Conservation (phyloP, 2,113 vertebrate species). For the Oncorhynchus masou region DNA sequence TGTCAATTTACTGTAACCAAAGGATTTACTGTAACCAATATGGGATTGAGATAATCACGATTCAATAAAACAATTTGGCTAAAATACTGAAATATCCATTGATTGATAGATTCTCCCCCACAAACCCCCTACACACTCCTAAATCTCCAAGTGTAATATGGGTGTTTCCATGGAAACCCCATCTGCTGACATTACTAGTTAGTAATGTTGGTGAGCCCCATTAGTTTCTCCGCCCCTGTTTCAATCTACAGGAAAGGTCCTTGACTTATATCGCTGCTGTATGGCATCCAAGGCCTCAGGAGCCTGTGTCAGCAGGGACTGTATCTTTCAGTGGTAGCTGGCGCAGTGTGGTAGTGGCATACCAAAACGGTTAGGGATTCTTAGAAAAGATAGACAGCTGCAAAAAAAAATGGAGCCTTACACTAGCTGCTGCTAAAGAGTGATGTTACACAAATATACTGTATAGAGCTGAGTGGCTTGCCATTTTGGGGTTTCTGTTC, state of each 20-base stretch:
- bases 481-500: too few relatives aligned
- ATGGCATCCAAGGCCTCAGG: slow-evolving; percentile 4
- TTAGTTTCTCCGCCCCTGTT: slow-evolving; percentile 32
- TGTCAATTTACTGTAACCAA: neutral
- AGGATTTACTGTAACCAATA: slow-evolving; percentile 6
- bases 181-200: slow-evolving; percentile 43
- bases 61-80: slow-evolving; percentile 33
- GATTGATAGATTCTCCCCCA: slow-evolving; percentile 11
- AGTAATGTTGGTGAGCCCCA: slow-evolving; percentile 17
- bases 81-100: slow-evolving; percentile 29
- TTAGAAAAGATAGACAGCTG: slow-evolving; percentile 15
- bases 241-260: slow-evolving; percentile 4
- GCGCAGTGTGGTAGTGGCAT: slow-evolving; percentile 20
- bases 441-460: too few relatives aligned
- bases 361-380: neutral
- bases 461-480: too few relatives aligned
- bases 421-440: too few relatives aligned
- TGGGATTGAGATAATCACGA: slow-evolving; percentile 13
- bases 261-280: slow-evolving; percentile 27
- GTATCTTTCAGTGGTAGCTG: slow-evolving; percentile 21
- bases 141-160: slow-evolving; percentile 35
- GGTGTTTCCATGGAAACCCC: slow-evolving; percentile 50
- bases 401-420: neutral
- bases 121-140: slow-evolving; percentile 23
- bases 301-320: slow-evolving; percentile 20